phyloP scores from a whole-genome alignment of 2,888 invertebrate species.

The Phymatocera aterrima region DNA sequence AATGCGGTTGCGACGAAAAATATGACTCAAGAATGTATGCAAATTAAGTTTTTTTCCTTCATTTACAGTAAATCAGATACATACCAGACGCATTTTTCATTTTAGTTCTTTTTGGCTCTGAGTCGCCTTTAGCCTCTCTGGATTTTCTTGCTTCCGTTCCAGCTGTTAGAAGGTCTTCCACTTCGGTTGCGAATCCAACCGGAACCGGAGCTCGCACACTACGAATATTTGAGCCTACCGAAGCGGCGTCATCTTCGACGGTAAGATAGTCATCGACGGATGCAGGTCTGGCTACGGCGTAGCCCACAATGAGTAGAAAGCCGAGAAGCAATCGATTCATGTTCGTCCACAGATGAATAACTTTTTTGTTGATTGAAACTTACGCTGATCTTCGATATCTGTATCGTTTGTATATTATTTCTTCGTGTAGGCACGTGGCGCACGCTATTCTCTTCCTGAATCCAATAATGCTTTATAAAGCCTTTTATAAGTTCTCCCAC shows the following conservation, averaged over 20 bases:
- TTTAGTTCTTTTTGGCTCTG: conserved; percentile 45
- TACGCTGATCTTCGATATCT: background rate
- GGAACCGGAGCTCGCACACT: conserved; percentile 58
- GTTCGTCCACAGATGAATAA: background rate
- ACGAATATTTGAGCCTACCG: conserved; percentile 57
- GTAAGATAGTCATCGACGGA: conserved; percentile 52
- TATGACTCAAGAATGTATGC: no score
- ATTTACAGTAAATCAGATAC: conserved; percentile 26
- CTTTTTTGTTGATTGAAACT: conserved; percentile 14
- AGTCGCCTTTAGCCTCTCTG: conserved; percentile 8
- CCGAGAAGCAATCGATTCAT: conserved; percentile 31
- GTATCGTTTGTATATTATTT: conserved; percentile 17
- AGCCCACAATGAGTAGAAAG: conserved; percentile 50
- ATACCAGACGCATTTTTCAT: conserved; percentile 61
- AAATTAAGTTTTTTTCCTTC: background rate
- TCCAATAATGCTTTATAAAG: conserved; percentile 45
- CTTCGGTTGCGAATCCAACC: conserved; percentile 52
- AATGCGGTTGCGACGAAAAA: no score
- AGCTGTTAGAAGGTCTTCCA: conserved; percentile 60
- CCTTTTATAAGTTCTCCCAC: conserved; percentile 48
- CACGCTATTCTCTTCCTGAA: conserved; percentile 37
- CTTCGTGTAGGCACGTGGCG: conserved; percentile 10
- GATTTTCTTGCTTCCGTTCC: conserved; percentile 58
- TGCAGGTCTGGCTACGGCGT: conserved; percentile 52
- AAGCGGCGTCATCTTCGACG: conserved; percentile 53